Conservation (phyloP, 2,888 invertebrate genomes). For the Tetheella fluctuosa region DNA sequence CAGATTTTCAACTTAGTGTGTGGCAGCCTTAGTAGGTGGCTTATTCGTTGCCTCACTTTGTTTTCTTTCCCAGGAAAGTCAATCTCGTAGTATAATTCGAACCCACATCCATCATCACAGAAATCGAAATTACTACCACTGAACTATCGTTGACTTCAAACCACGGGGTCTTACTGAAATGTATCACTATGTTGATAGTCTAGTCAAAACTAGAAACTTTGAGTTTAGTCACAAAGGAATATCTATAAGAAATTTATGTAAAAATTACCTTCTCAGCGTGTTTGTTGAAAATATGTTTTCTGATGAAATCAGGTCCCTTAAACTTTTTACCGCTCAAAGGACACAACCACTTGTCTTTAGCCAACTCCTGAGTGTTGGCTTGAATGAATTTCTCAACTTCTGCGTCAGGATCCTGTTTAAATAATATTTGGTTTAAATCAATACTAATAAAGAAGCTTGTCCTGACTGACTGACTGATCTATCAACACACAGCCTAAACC, state of each 20-base stretch:
- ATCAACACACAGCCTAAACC: too few relatives aligned
- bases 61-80: background rate
- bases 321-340: constrained; percentile 99
- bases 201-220: background rate
- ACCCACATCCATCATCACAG: too few relatives aligned
- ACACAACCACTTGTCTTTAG: constrained; percentile 99
- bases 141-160: too few relatives aligned
- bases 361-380: constrained; percentile 97
- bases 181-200: background rate
- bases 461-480: too few relatives aligned
- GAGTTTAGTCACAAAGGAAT: background rate
- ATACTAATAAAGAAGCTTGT: too few relatives aligned
- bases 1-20: too few relatives aligned
- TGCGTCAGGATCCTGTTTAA: constrained; percentile 78
- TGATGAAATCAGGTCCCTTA: constrained; percentile 98
- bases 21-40: too few relatives aligned
- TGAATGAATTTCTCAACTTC: constrained; percentile 98
- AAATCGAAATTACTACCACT: too few relatives aligned
- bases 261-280: constrained; percentile 93
- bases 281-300: constrained; percentile 99
- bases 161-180: too few relatives aligned
- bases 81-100: too few relatives aligned
- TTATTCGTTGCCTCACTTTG: too few relatives aligned
- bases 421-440: constrained; percentile 51
- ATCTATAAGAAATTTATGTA: background rate